Base-by-base conservation (phyloP, 1,140 invertebrate genomes). In the Reticulitermes speratus region DNA sequence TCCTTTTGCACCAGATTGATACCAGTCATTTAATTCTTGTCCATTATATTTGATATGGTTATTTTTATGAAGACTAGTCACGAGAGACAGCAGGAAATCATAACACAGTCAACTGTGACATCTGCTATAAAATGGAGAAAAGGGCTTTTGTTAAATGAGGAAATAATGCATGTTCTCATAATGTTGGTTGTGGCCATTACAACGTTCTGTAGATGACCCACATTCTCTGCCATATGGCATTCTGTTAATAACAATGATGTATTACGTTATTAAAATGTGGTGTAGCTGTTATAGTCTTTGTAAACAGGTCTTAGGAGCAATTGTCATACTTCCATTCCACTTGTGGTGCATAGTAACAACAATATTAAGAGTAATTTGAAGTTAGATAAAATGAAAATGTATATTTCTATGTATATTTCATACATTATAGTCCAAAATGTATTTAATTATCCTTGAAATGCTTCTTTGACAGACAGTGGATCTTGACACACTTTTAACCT, bases 391-490 rank as follows among this genome's bases (percentile, higher is more conserved):
- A 75, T n/a, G 5, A 75, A 30, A 25, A 75, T 30, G 65, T 75
- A 30, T 75, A 75, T 75, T 75, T 75, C n/a, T 75, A 30, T 75
- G 65, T 75, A 30, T 75, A 75, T 75, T 75, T 30, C n/a, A 75
- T 30, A n/a, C 65, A 11, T 2, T 75, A 75, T 75, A 75, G n/a
- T 75, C 25, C n/a, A 75, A 30, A 8, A 75, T 0, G n/a, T 16
- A 30, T 0, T 30, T 30, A 30, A 75, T n/a, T 75, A 3, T 30
- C 25, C 25, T n/a, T 30, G 8, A 30, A 75, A 30, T 75, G 25
- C n/a, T 75, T 30, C n/a, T 75, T 25, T 30, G 25, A 21, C 5
- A 21, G 19, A 55, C 52, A 55, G 14, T 55, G 9, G 52, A 55
- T 21, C 19, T 55, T 55, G 52, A 55, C 14, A 48, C 9, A 55